Evolutionary conservation across 2,113 vertebrate genomes (phyloP), one percentile per base, ranked within the genome.

Genomic region (Cettia cetti): DNA sequence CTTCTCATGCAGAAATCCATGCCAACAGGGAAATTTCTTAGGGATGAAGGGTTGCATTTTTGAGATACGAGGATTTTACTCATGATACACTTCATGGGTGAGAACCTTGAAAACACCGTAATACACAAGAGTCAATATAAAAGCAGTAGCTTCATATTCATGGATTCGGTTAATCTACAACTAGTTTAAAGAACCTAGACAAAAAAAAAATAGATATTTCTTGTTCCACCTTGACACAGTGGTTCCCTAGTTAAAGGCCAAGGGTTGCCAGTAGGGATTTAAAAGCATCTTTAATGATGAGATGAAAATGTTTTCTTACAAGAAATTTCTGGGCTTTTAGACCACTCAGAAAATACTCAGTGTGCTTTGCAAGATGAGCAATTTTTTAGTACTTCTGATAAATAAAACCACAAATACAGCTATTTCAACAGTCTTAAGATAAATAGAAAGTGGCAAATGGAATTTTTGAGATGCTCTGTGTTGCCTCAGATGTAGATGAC

Each of bases 221-320:
- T 45, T 84, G 14, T 69, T 87, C 40, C 37, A 75, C 15, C 40
- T 44, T 24, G 49, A 40, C 45, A 74, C 30, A 28, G 6, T 12
- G 8, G 7, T 66, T 81, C 50, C 70, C 0, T 42, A 75, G 69
- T 18, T 64, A 24, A 59, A 44, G 54, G 30, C 44, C 26, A 85
- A 33, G 45, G 19, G 50, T 66, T 86, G 24, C 39, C 60, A 66
- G 37, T 66, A 59, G 16, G 68, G 47, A 90, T 94, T 79, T 82
- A 42, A 82, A 95, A 87, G 21, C 23, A n/a, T 63, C 35, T 92
- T 94, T 82, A 82, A 71, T 60, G 65, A 64, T 22, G 20, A 86
- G 42, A 78, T 71, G 33, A 71, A 88, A 77, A 40, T 17, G 4
- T 44, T 17, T 53, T 72, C 37, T 44, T 71, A 40, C 59, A 57